Evolutionary conservation across 2,888 invertebrate species (phyloP).

Genomic region (Sisyra nigra): DNA sequence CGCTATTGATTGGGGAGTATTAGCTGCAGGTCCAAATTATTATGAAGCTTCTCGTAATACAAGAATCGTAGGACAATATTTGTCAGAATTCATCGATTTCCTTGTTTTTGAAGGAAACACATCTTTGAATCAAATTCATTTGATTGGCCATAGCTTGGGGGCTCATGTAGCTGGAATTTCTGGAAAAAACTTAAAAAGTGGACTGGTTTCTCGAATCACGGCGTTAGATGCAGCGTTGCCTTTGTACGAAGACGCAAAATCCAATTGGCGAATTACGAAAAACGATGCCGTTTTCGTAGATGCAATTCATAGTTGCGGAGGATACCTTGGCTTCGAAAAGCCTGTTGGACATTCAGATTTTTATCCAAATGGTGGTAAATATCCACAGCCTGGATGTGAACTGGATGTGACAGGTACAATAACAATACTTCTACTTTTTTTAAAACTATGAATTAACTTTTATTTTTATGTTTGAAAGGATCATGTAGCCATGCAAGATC

Average conservation of each 20-base stretch:
- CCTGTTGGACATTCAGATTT: slow-evolving; percentile 27
- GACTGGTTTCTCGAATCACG: slow-evolving; percentile 21
- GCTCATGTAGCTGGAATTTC: slow-evolving; percentile 23
- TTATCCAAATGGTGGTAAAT: slow-evolving; percentile 27
- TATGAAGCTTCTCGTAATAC: slow-evolving; percentile 5
- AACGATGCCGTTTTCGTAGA: slow-evolving; percentile 27
- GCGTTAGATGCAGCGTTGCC: slow-evolving; percentile 7
- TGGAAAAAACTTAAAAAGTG: slow-evolving; percentile 15
- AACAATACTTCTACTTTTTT: too few relatives aligned
- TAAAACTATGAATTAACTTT: background rate
- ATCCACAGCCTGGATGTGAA: slow-evolving; percentile 25
- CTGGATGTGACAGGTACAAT: slow-evolving; percentile 11
- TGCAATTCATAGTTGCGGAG: slow-evolving; percentile 26
- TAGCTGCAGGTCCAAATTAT: slow-evolving; percentile 3
- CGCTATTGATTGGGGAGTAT: slow-evolving; percentile 24
- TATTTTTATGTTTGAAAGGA: slow-evolving; percentile 17
- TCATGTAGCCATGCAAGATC: slow-evolving; percentile 24
- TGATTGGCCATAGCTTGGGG: slow-evolving; percentile 25
- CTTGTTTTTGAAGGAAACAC: slow-evolving; percentile 16
- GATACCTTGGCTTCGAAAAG: slow-evolving; percentile 22
- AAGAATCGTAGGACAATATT: slow-evolving; percentile 19
- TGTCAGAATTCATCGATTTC: slow-evolving; percentile 21
- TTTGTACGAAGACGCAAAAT: slow-evolving; percentile 1
- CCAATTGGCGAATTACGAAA: slow-evolving; percentile 11
- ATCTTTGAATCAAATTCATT: slow-evolving; percentile 18